phyloP scores from a whole-genome alignment of 2,797 vertebrate genomes.

The Telmatherina bonti region DNA sequence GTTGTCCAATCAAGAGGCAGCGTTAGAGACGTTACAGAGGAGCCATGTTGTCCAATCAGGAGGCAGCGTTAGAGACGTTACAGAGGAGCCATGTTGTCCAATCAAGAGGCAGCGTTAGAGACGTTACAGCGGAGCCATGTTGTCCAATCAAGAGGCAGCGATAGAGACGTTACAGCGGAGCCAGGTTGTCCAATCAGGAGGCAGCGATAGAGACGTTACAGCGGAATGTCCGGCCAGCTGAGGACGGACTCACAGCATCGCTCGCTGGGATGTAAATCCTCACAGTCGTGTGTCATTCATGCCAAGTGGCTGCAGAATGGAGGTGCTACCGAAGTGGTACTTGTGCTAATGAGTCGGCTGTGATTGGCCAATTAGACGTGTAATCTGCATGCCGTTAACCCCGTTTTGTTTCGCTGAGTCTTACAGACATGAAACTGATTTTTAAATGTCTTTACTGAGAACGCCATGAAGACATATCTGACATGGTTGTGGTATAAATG shows the following conservation, averaged over 20 bases:
- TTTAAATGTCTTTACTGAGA: not conserved
- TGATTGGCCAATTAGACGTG: slow-evolving; percentile 45
- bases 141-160: too few relatives aligned
- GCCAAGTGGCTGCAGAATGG: slow-evolving; percentile 46
- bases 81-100: too few relatives aligned
- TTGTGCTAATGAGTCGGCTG: slow-evolving; percentile 49
- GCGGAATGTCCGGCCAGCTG: not conserved
- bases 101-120: too few relatives aligned
- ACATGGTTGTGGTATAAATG: too few relatives aligned
- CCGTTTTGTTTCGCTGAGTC: slow-evolving; percentile 24
- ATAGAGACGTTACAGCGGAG: too few relatives aligned
- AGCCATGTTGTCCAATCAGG: too few relatives aligned
- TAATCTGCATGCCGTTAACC: slow-evolving; percentile 27
- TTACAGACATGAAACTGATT: not conserved
- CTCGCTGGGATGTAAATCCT: slow-evolving; percentile 9
- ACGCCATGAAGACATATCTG: not conserved
- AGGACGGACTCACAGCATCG: not conserved
- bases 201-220: too few relatives aligned
- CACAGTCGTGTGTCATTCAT: slow-evolving; percentile 45
- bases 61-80: too few relatives aligned
- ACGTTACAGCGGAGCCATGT: too few relatives aligned
- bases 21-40: too few relatives aligned
- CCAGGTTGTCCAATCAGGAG: too few relatives aligned
- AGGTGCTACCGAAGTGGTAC: slow-evolving; percentile 55
- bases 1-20: too few relatives aligned